Base-by-base conservation (phyloP, 2,113 vertebrate species). In the Symphodus melops region DNA sequence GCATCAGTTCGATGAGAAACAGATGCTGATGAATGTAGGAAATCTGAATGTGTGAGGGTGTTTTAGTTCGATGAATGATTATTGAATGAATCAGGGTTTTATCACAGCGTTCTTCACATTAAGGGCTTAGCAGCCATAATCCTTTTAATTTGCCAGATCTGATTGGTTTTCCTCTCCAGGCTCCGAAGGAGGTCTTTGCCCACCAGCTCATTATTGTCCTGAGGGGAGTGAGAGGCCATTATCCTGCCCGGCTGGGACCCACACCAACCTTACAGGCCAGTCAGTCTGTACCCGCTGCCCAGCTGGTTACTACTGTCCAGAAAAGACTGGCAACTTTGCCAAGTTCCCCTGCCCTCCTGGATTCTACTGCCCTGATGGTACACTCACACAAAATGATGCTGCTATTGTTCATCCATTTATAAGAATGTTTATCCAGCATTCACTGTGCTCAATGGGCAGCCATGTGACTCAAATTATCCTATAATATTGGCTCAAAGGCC, bases 351-450 rank as follows among this genome's bases (percentile, higher is more conserved):
- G 97, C 62, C 95, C 91, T 0, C 90, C 96, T 33, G 97, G 97
- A 9, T 97, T 97, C 87, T 99, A 97, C 92, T 99, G 97, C 65
- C 97, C 96, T n/a, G 91, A 87, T 77, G 98, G 98, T 98, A 87
- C 88, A 87, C 3, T 23, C 25, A 19, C 17, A 17, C 39, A 57
- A 53, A 78, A 59, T 14, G 33, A 19, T 33, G 1, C 16, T 13
- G 72, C 28, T 33, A 33, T 33, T 33, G 28, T 25, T 25, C 25
- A 2, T 25, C 25, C 4, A 25, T 25, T 25, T 25, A 25, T 25
- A 25, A 25, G 25, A 25, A 25, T 25, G 25, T 25, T 25, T 25
- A 25, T 25, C 25, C 25, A 25, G 25, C 25, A 25, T 25, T 25
- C 25, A 25, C 25, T 25, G 25, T 25, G 25, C 4, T 25, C 28